Percentiles rank a stretch among this genome's conserved stretches.
These are phyloP conservation scores for Leptothorax acervorum DNA, from an alignment of 2,888 invertebrate species.

Conservation along the genomic window DNA sequence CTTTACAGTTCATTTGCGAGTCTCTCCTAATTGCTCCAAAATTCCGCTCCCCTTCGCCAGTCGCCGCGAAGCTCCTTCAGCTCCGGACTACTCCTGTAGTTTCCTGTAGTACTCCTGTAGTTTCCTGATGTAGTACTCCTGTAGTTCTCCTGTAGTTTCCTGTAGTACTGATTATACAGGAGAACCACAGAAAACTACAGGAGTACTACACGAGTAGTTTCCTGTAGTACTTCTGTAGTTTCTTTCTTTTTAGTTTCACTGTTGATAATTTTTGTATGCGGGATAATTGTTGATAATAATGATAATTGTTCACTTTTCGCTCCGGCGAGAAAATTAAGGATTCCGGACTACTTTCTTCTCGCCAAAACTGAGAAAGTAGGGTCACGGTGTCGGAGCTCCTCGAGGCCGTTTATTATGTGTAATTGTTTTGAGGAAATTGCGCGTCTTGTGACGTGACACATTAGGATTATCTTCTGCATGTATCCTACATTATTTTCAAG, in stretches of 20 bases:
- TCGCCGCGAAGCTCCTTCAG: constrained; percentile 24
- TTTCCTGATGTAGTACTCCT: too few relatives aligned
- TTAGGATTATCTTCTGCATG: neutral
- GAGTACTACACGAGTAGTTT: too few relatives aligned
- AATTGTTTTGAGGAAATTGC: constrained; percentile 26
- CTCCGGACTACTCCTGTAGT: too few relatives aligned
- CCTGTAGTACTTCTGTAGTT: too few relatives aligned
- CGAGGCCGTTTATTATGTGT: constrained; percentile 2
- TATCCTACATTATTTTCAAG: neutral
- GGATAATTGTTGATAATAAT: too few relatives aligned
- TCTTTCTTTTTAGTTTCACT: too few relatives aligned
- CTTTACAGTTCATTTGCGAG: constrained; percentile 61
- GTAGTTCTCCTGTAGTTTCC: too few relatives aligned
- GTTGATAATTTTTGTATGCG: too few relatives aligned
- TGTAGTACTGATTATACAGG: too few relatives aligned
- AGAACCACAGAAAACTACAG: too few relatives aligned
- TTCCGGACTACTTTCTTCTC: constrained; percentile 57
- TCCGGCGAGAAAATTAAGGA: constrained; percentile 26
- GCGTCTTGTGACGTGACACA: neutral
- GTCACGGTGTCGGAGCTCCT: neutral
- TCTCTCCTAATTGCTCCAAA: constrained; percentile 53
- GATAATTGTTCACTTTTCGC: neutral
- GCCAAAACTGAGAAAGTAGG: constrained; percentile 58
- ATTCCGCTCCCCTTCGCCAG: constrained; percentile 9
- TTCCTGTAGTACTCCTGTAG: too few relatives aligned